phyloP scores from a whole-genome alignment of 2,888 invertebrate species.

The Microchrysa polita region DNA sequence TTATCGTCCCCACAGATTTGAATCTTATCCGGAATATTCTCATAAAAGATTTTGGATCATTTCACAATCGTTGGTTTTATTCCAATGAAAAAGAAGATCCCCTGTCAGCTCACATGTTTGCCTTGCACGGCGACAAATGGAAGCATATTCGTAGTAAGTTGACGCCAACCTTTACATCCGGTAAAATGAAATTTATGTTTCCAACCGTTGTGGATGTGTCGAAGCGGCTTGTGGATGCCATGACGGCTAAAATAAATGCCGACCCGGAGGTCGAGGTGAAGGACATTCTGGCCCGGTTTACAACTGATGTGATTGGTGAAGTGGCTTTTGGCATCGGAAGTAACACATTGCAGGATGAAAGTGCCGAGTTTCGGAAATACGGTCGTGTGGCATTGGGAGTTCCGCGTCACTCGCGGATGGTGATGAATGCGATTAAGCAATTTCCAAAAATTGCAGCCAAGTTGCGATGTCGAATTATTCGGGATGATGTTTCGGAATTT shows the following conservation, averaged over 20 bases:
- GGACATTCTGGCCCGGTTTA: conserved; percentile 58
- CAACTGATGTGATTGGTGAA: conserved; percentile 63
- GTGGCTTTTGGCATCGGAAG: conserved; percentile 63
- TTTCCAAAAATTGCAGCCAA: conserved; percentile 9
- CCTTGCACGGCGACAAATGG: conserved; percentile 60
- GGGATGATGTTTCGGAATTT: conserved; percentile 56
- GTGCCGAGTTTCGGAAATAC: conserved; percentile 55
- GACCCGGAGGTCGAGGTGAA: conserved; percentile 55
- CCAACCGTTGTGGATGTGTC: conserved; percentile 55
- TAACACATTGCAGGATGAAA: conserved; percentile 57
- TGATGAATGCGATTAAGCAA: background rate
- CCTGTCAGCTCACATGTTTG: conserved; percentile 54
- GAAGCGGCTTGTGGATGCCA: conserved; percentile 45
- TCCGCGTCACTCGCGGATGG: conserved; percentile 33
- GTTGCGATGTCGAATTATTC: conserved; percentile 51
- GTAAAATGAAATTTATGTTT: conserved; percentile 63
- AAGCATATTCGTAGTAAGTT: conserved; percentile 60
- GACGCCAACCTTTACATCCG: conserved; percentile 63
- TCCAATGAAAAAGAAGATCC: conserved; percentile 56
- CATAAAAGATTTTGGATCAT: conserved; percentile 56
- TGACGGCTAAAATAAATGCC: conserved; percentile 50
- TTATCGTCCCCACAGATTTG: conserved; percentile 49
- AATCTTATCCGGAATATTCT: conserved; percentile 55
- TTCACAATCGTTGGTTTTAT: conserved; percentile 55
- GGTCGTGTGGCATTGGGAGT: conserved; percentile 47